phyloP scores from a whole-genome alignment of 2,888 invertebrate genomes.

The Galeopsomyia nigrocyanea region DNA sequence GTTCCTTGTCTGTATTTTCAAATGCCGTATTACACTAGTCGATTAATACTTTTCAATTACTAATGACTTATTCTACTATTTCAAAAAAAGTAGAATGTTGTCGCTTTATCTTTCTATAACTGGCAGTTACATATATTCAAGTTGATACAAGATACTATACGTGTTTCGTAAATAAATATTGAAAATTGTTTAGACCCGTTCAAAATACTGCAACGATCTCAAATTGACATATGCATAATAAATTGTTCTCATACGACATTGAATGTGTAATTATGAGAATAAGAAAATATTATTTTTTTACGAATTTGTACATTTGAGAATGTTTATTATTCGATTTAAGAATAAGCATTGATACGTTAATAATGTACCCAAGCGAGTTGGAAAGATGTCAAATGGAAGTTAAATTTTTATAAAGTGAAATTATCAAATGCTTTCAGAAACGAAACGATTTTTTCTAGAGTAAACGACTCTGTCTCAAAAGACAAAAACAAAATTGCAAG shows the following conservation, averaged over 20 bases:
- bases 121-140: too few species aligned
- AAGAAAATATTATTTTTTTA: slow-evolving; percentile 38
- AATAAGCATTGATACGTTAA: slow-evolving; percentile 13
- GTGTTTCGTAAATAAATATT: too few species aligned
- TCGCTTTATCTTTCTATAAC: too few species aligned
- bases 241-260: slow-evolving; percentile 14
- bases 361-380: slow-evolving; percentile 9
- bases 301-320: slow-evolving; percentile 30
- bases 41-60: slow-evolving; percentile 10
- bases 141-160: too few species aligned
- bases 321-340: slow-evolving; percentile 20
- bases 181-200: too few species aligned
- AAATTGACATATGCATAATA: slow-evolving; percentile 23
- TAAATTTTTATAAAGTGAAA: slow-evolving; percentile 15
- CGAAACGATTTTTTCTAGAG: not conserved
- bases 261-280: slow-evolving; percentile 12
- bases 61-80: not conserved
- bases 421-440: not conserved
- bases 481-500: slow-evolving; percentile 5
- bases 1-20: slow-evolving; percentile 5
- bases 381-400: slow-evolving; percentile 14
- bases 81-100: too few species aligned
- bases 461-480: slow-evolving; percentile 3
- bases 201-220: slow-evolving; percentile 19
- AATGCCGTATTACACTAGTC: slow-evolving; percentile 30